Evolutionary conservation across 2,113 vertebrate genomes (phyloP), one percentile per base, ranked within the genome.

Genomic region (Todiramphus chloris): DNA sequence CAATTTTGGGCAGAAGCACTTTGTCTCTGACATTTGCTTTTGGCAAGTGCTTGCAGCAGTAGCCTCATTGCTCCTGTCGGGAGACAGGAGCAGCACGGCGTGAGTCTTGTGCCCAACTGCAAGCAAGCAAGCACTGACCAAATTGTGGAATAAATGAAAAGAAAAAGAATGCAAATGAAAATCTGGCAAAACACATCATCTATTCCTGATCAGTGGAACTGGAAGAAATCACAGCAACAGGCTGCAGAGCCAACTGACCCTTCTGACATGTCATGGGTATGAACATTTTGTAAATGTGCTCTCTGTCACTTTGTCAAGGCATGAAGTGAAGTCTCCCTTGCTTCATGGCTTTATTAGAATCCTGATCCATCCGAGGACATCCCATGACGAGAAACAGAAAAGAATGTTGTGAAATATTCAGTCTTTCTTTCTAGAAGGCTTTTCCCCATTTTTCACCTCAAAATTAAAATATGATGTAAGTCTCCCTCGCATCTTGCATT

Each of bases 81-180:
- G 9, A 30, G 67, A 51, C 11, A 0, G 50, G 43, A 70, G 62
- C 9, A 50, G 27, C 3, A 18, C 23, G 16, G 11, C 0, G 0
- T 55, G 55, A 43, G 13, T 39, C 33, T 41, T 11, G 18, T 33
- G 56, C 46, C 16, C 28, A 59, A 43, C 56, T 27, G 28, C 62
- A 66, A 68, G 15, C 27, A 60, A 70, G 27, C 0, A 1, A 69
- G 39, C 19, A 37, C 30, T 1, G 0, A 39, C 23, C 10, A 24
- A 80, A 20, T 9, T 2, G 11, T 24, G n/a, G 68, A 66, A 70
- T 21, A 87, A 70, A 75, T 19, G 10, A 75, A 35, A 64, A 79
- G 14, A 83, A 37, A 59, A 30, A 50, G 10, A 75, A 39, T 41
- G 12, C 41, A 90, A 60, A 72, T 11, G 11, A 72, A 66, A 44